These are phyloP conservation scores for Butorides virescens DNA, from an alignment of 2,113 vertebrate genomes.

Conservation along the genomic window DNA sequence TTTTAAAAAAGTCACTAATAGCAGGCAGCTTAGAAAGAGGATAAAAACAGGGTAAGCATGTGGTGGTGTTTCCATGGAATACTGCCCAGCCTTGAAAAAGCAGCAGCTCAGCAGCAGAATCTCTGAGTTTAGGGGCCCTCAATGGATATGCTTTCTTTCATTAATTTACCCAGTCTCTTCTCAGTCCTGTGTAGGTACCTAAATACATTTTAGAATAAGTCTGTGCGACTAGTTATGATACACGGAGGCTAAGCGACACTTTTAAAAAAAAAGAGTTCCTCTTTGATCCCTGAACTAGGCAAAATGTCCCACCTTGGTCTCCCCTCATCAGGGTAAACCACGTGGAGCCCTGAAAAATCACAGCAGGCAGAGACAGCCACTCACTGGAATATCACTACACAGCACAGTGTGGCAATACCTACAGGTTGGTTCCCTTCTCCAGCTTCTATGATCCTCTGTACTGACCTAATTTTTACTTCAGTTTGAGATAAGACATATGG, in stretches of 20 bases:
- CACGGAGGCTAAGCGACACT: not conserved
- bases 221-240: not conserved
- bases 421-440: not conserved
- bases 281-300: not conserved
- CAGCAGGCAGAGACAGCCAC: not conserved
- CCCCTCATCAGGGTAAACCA: too few species aligned
- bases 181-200: not conserved
- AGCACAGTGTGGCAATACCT: not conserved
- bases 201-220: not conserved
- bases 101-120: not conserved
- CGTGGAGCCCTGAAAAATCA: not conserved
- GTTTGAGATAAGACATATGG: not conserved
- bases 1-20: not conserved
- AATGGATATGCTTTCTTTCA: not conserved
- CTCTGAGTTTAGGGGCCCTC: not conserved
- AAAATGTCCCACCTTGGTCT: not conserved
- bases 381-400: not conserved
- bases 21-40: not conserved
- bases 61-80: not conserved
- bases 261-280: not conserved
- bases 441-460: not conserved
- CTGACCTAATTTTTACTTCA: not conserved
- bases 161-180: not conserved
- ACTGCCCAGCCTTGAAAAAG: not conserved
- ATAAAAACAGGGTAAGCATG: not conserved